Base-by-base conservation (phyloP, 2,888 invertebrate genomes). In the Microctonus brassicae region DNA sequence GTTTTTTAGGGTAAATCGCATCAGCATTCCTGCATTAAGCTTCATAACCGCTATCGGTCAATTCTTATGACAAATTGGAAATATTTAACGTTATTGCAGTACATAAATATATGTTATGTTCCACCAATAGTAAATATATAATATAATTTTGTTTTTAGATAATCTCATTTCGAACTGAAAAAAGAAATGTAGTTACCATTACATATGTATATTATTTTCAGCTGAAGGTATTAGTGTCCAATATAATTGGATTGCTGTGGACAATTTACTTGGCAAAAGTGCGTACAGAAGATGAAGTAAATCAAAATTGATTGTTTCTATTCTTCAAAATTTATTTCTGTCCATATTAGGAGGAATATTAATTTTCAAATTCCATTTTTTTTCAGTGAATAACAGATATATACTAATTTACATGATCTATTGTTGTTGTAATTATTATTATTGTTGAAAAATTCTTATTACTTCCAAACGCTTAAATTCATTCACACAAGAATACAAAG, bases 181-280 rank as follows among this genome's bases (percentile, higher is more conserved):
- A n/a, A n/a, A n/a, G n/a, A n/a, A n/a, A n/a, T n/a, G n/a, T n/a
- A n/a, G n/a, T n/a, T n/a, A n/a, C 29, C 29, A 29, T 29, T 29
- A 29, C 29, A 29, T 7, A 5, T 29, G 29, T 5, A 47, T 24
- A 29, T 60, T 53, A 52, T 77, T 91, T 92, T 76, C 88, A 95
- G 94, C 87, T 95, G 67, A 89, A 94, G 78, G 93, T 94, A n/a
- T 88, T 95, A 11, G 90, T 92, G 72, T 91, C 91, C 84, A 94
- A 94, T 83, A 80, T 94, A n/a, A 91, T 95, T 71, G 93, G 94
- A 58, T 93, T 95, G 82, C 90, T 93, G 78, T 95, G 95, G 95
- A 91, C 92, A 1, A 91, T 95, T 84, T 94, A 93, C 83, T 82
- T 95, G 64, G 93, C 94, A 1, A 90, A 91, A 73, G 92, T 92